These are phyloP conservation scores for Megathymus violae DNA, from an alignment of 1,140 invertebrate genomes.

Conservation along the genomic window DNA sequence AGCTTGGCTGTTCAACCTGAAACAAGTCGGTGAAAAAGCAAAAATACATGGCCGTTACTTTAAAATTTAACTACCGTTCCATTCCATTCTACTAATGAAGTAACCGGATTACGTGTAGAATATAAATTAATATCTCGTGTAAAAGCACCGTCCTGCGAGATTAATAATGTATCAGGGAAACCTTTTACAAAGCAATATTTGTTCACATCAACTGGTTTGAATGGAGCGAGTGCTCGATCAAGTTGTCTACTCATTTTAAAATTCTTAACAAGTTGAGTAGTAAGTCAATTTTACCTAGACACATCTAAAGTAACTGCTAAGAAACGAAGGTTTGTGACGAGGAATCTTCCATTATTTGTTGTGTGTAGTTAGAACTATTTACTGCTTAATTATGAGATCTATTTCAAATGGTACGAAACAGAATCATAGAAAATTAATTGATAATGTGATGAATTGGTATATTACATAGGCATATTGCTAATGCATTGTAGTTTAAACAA, in stretches of 20 bases:
- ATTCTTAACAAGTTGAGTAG: too few species aligned
- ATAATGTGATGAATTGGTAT: too few species aligned
- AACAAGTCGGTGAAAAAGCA: slow-evolving; percentile 15
- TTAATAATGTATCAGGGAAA: slow-evolving; percentile 65
- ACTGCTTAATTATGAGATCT: too few species aligned
- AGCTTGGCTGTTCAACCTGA: neutral
- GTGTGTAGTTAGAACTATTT: too few species aligned
- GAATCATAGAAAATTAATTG: too few species aligned
- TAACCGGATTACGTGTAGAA: slow-evolving; percentile 45
- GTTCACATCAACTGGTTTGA: slow-evolving; percentile 30
- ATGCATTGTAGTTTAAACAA: too few species aligned
- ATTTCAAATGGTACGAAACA: too few species aligned
- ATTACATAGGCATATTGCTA: too few species aligned
- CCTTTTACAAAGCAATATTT: slow-evolving; percentile 55
- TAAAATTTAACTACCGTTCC: slow-evolving; percentile 43
- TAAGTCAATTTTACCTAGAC: too few species aligned
- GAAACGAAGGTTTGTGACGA: too few species aligned
- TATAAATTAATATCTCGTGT: slow-evolving; percentile 64
- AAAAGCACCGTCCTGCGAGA: slow-evolving; percentile 53
- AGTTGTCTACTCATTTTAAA: neutral
- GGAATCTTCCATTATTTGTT: too few species aligned
- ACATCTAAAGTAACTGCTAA: too few species aligned
- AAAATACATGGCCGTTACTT: slow-evolving; percentile 38
- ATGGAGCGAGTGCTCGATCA: neutral
- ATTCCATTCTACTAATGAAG: slow-evolving; percentile 45